phyloP scores from a whole-genome alignment of 35 echinoderm and acorn worm genomes.

The Ophioderma brevispina region DNA sequence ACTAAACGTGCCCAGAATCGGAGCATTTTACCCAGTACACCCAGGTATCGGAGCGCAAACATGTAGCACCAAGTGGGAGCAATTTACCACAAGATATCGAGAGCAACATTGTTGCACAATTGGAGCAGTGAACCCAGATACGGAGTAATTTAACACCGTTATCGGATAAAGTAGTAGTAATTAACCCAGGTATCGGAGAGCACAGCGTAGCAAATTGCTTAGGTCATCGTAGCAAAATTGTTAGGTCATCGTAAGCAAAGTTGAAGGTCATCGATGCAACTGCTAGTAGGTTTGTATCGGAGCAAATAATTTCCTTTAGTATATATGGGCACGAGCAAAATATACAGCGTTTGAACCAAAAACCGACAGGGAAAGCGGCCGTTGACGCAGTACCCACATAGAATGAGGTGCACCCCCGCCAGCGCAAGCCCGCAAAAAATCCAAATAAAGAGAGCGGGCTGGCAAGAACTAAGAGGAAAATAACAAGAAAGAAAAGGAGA shows the following conservation, averaged over 20 bases:
- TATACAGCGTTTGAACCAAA: background rate
- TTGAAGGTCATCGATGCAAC: background rate
- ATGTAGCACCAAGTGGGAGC: background rate
- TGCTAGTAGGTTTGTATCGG: background rate
- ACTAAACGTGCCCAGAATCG: background rate
- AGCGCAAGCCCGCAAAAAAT: background rate
- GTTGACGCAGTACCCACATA: too few relatives aligned
- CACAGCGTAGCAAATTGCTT: background rate
- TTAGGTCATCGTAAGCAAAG: background rate
- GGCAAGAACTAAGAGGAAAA: background rate
- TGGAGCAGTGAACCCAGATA: too few relatives aligned
- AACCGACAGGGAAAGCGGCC: background rate
- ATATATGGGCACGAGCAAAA: background rate
- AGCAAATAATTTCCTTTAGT: background rate
- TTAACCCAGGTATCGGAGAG: background rate
- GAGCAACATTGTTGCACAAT: too few relatives aligned
- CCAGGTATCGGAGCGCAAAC: background rate
- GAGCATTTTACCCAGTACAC: background rate
- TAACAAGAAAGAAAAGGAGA: background rate
- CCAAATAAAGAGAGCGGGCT: background rate
- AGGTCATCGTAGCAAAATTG: background rate
- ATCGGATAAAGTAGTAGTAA: too few relatives aligned
- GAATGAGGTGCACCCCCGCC: too few relatives aligned
- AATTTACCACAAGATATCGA: too few relatives aligned
- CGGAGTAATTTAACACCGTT: too few relatives aligned